Evolutionary conservation across 2,113 vertebrate genomes (phyloP).

Genomic region (Mormyrus iriodes): DNA sequence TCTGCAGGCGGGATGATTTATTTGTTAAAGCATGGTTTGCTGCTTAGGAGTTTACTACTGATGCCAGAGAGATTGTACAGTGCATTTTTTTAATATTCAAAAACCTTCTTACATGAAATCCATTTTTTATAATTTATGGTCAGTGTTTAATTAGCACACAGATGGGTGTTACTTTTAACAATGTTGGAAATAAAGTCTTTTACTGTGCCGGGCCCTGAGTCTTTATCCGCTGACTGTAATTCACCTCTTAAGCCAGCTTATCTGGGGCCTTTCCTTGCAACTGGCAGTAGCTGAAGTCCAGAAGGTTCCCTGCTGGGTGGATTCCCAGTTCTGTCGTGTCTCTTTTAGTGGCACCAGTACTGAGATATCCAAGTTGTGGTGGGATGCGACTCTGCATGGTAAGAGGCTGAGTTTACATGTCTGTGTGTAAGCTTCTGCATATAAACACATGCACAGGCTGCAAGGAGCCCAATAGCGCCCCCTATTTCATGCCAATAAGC

Average conservation of each 20-base stretch:
- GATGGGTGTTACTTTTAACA: neutral
- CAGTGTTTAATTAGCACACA: neutral
- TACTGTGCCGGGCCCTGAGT: neutral
- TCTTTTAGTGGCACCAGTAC: neutral
- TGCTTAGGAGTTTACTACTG: neutral
- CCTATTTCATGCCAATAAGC: neutral
- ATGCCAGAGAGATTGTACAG: neutral
- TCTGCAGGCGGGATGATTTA: neutral
- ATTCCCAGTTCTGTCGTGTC: neutral
- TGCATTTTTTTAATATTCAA: neutral
- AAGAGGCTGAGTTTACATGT: neutral
- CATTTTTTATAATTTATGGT: neutral
- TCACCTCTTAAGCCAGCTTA: neutral
- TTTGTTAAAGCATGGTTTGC: neutral
- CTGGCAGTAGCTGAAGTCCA: neutral
- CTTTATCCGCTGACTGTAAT: neutral
- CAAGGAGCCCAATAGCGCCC: neutral
- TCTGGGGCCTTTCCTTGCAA: neutral
- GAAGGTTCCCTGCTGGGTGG: neutral
- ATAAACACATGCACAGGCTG: constrained; percentile 4
- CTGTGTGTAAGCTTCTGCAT: neutral
- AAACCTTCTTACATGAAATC: neutral
- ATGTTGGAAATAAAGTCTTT: neutral
- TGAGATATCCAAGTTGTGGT: neutral
- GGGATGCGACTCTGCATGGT: neutral